These are phyloP conservation scores for Vanessa tameamea DNA, from an alignment of 1,140 invertebrate species.

Conservation along the genomic window DNA sequence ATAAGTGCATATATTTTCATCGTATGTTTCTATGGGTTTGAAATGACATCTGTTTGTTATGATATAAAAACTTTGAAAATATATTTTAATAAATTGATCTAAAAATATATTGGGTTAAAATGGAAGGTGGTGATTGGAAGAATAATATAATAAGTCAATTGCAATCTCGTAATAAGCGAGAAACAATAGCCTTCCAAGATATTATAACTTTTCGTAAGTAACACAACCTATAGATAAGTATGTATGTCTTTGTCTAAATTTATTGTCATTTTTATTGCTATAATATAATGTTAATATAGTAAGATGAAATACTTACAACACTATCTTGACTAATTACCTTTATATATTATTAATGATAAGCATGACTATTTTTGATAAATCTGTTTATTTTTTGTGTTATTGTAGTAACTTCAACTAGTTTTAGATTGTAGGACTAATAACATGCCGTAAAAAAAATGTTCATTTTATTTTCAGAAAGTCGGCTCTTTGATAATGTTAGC, in stretches of 20 bases:
- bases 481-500: slow-evolving; percentile 91
- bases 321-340: slow-evolving; percentile 28
- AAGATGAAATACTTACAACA: slow-evolving; percentile 16
- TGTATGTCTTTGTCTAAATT: slow-evolving; percentile 53
- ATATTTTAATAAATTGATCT: slow-evolving; percentile 50
- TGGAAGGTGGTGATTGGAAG: slow-evolving; percentile 78
- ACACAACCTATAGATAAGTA: slow-evolving; percentile 47
- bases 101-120: slow-evolving; percentile 48
- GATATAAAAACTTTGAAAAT: slow-evolving; percentile 46
- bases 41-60: slow-evolving; percentile 73
- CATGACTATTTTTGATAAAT: slow-evolving; percentile 18
- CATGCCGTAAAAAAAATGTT: not conserved
- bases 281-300: slow-evolving; percentile 25
- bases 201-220: slow-evolving; percentile 78
- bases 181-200: slow-evolving; percentile 76
- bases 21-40: slow-evolving; percentile 19
- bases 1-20: not conserved
- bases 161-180: slow-evolving; percentile 71
- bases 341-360: slow-evolving; percentile 23
- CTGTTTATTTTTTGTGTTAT: slow-evolving; percentile 27
- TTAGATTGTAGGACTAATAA: not conserved
- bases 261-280: slow-evolving; percentile 42
- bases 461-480: slow-evolving; percentile 86
- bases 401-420: not conserved
- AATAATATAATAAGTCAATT: slow-evolving; percentile 72